phyloP scores from a whole-genome alignment of 1,140 invertebrate species.

The Apis florea region DNA sequence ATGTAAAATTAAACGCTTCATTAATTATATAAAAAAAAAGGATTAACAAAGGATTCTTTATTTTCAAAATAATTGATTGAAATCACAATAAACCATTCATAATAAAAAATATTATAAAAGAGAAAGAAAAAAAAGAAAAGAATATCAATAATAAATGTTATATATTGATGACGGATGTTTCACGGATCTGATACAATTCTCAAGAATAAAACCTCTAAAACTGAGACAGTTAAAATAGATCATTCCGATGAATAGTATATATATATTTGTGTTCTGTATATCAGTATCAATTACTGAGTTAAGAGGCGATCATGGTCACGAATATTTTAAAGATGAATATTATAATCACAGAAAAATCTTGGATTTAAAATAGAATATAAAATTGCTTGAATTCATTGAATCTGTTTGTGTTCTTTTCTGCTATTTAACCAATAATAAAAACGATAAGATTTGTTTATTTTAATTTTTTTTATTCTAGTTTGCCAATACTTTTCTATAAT shows the following conservation, averaged over 20 bases:
- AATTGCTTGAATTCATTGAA: background rate
- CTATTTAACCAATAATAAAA: background rate
- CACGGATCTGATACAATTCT: slow-evolving; percentile 25
- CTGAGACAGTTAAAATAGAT: slow-evolving; percentile 53
- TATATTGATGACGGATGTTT: slow-evolving; percentile 23
- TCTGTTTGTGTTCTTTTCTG: background rate
- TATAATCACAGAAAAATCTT: slow-evolving; percentile 26
- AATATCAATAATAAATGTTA: slow-evolving; percentile 12
- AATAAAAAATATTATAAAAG: background rate
- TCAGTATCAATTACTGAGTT: slow-evolving; percentile 55
- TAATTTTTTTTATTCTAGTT: background rate
- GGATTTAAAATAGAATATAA: background rate
- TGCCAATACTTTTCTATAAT: background rate
- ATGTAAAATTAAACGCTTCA: background rate
- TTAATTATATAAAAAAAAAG: background rate
- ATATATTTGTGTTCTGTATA: slow-evolving; percentile 44
- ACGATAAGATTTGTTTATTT: background rate
- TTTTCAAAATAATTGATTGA: background rate
- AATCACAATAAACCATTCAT: background rate
- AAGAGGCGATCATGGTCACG: slow-evolving; percentile 49
- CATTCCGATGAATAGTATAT: slow-evolving; percentile 41
- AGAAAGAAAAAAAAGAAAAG: slow-evolving; percentile 8
- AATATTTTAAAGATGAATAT: slow-evolving; percentile 24
- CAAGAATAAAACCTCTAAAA: slow-evolving; percentile 40
- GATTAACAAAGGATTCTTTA: background rate